Evolutionary conservation across 2,888 invertebrate genomes (phyloP).

Genomic region (Dryobotodes eremita): DNA sequence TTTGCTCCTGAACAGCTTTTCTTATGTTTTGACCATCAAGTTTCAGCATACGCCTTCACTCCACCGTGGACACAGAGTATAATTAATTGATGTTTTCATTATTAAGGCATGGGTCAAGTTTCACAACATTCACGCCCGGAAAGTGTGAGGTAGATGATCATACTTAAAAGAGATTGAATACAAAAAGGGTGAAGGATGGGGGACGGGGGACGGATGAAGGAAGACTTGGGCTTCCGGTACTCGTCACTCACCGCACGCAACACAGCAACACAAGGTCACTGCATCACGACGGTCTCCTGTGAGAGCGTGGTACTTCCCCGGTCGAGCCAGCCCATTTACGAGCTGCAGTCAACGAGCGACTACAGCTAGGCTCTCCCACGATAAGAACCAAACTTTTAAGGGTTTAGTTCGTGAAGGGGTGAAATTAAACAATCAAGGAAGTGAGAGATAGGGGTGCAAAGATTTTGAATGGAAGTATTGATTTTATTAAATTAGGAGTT

Average conservation of each 20-base stretch:
- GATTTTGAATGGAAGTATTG: neutral
- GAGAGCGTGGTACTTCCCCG: conserved; percentile 4
- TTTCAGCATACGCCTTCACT: conserved; percentile 21
- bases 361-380: neutral
- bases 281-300: neutral
- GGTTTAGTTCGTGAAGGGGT: neutral
- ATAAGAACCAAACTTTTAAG: too few relatives aligned
- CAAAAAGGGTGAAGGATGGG: neutral
- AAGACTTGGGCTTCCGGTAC: neutral
- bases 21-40: neutral
- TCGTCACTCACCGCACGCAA: neutral
- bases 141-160: neutral
- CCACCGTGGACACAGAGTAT: neutral
- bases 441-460: neutral
- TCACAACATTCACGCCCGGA: neutral
- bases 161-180: neutral
- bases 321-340: conserved; percentile 1
- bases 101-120: too few relatives aligned
- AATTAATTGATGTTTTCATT: neutral
- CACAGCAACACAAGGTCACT: neutral
- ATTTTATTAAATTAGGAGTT: neutral
- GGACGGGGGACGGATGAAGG: too few relatives aligned
- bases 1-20: neutral
- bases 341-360: neutral
- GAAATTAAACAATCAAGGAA: neutral